Evolutionary conservation across 2,888 invertebrate species (phyloP).

Genomic region (Xanthorhoe designata): DNA sequence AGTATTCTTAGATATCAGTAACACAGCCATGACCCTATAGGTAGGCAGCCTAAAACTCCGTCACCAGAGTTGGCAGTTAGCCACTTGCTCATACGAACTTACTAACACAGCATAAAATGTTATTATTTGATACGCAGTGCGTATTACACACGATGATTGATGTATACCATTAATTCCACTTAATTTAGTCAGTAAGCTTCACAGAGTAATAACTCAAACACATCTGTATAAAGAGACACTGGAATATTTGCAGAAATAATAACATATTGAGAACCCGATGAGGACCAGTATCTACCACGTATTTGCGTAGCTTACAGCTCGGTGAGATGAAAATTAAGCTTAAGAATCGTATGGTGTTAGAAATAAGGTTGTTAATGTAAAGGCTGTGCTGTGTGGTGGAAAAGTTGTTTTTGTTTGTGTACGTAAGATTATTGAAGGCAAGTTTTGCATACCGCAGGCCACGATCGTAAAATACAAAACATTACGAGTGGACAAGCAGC

Average conservation of each 20-base stretch:
- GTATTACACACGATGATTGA: conserved; percentile 9
- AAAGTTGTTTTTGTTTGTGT: conserved; percentile 62
- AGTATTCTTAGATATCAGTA: no score
- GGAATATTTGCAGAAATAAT: conserved; percentile 73
- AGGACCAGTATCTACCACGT: conserved; percentile 63
- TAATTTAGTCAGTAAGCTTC: conserved; percentile 49
- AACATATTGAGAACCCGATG: conserved; percentile 64
- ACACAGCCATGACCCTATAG: no score
- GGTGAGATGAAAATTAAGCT: conserved; percentile 5
- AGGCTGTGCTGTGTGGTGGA: conserved; percentile 45
- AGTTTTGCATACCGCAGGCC: conserved; percentile 81
- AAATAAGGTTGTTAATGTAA: conserved; percentile 50
- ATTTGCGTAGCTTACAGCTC: conserved; percentile 50
- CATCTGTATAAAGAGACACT: conserved; percentile 62
- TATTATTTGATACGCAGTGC: conserved; percentile 5
- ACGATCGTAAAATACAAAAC: conserved; percentile 77
- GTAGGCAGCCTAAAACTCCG: no score
- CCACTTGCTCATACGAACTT: no score
- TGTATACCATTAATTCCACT: conserved; percentile 22
- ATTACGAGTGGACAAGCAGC: conserved; percentile 72
- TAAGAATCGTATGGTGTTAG: conserved; percentile 28
- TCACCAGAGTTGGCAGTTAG: no score
- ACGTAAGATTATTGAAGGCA: conserved; percentile 75
- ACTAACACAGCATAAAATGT: not conserved
- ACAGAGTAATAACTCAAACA: conserved; percentile 60